A percentile compares a stretch with the other conserved stretches of the same genome.
Conservation (phyloP, 2,888 invertebrate genomes). For the Acanthosepion esculentum region DNA sequence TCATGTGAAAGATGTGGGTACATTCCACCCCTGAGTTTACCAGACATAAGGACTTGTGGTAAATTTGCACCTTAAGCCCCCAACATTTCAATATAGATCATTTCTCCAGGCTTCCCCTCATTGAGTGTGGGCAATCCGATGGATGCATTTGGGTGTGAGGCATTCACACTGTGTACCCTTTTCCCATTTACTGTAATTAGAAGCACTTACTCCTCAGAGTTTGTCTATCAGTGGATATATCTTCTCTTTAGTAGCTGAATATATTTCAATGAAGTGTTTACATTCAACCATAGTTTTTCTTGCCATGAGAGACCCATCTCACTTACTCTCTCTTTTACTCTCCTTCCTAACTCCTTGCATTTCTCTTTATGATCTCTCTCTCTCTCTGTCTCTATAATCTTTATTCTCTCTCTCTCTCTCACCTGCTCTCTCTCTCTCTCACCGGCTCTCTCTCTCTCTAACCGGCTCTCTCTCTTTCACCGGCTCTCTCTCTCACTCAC, state of each 20-base stretch:
- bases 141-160: background rate
- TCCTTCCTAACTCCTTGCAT: background rate
- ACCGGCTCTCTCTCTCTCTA: too few species aligned
- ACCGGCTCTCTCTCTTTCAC: too few species aligned
- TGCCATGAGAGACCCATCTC: too few species aligned
- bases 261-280: too few species aligned
- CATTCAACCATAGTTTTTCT: too few species aligned
- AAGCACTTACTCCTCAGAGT: background rate
- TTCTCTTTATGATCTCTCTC: too few species aligned
- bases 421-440: too few species aligned
- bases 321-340: background rate
- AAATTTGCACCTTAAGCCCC: constrained; percentile 16
- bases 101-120: background rate
- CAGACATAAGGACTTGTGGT: background rate
- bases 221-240: too few species aligned
- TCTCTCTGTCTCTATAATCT: background rate
- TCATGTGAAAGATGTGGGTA: background rate
- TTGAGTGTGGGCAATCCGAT: background rate
- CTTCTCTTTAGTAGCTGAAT: too few species aligned
- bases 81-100: background rate
- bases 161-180: background rate
- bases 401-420: too few species aligned
- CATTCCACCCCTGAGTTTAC: background rate
- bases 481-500: too few species aligned
- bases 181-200: background rate